Evolutionary conservation across 2,797 vertebrate species (phyloP).

Genomic region (Psittacula echo): DNA sequence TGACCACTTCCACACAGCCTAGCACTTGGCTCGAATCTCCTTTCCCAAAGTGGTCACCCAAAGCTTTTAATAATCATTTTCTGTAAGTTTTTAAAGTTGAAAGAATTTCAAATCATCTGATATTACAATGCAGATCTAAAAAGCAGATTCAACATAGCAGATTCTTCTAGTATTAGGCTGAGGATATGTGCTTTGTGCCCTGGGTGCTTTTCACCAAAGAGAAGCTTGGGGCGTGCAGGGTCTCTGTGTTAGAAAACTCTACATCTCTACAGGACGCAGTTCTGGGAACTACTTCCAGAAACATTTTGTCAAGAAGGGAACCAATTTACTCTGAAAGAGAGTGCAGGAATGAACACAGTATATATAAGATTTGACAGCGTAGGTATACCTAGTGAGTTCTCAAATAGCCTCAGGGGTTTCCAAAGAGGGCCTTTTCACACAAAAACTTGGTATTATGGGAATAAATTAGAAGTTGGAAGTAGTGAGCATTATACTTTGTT

Average conservation of each 20-base stretch:
- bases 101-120: not conserved
- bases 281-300: not conserved
- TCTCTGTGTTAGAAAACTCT: not conserved
- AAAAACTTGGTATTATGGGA: not conserved
- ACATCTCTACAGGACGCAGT: not conserved
- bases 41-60: not conserved
- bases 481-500: not conserved
- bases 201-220: not conserved
- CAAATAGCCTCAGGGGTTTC: not conserved
- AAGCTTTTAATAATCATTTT: not conserved
- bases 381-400: not conserved
- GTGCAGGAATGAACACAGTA: not conserved
- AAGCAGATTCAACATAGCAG: not conserved
- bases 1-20: not conserved
- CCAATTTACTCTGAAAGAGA: not conserved
- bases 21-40: not conserved
- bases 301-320: not conserved
- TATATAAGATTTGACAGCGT: not conserved
- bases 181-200: not conserved
- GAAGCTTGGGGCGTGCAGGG: fast-evolving
- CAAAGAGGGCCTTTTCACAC: not conserved
- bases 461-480: not conserved
- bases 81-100: not conserved
- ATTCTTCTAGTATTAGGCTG: not conserved
- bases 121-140: not conserved